Base-by-base conservation (phyloP, 2,888 invertebrate genomes). In the Spisula solida region DNA sequence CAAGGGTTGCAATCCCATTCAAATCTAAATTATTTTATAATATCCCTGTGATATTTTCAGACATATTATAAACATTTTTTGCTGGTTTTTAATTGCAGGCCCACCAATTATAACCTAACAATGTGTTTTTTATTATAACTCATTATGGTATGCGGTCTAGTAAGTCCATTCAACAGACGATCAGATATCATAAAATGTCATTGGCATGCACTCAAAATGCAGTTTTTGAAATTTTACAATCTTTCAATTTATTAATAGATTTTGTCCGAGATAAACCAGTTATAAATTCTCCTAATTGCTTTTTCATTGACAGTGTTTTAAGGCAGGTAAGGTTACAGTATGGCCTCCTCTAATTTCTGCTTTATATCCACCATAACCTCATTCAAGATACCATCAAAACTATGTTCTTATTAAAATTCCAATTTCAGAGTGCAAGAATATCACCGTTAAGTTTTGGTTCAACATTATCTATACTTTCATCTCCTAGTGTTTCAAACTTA, bases 281-380 rank as follows among this genome's bases (percentile, higher is more conserved):
- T 75, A 75, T 75, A 75, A 75, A 75, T 75, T 75, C 2, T 8
- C 18, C 75, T 75, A 75, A 75, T 75, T 75, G 75, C 34, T 75
- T 75, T 75, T 75, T 75, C 75, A 75, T 75, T 75, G 75, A 18
- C 31, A 75, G 34, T 75, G 34, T 75, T 75, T 34, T 34, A 31
- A 31, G 75, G 20, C 31, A 34, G 75, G 31, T 75, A 75, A 18
- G 75, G 31, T 75, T 75, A 34, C 75, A 75, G 14, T 29, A 14
- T 2, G 6, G 31, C 41, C 75, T 34, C 29, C 8, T 75, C 31
- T 14, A 34, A 14, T 75, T 34, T 75, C 75, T 14, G 31, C 75
- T 16, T 16, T 34, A 75, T 75, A 34, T 75, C 75, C 75, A 75
- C 25, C 25, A 16, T 75, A 31, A 75, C 75, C 75, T 75, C 4